phyloP scores from a whole-genome alignment of 2,113 vertebrate genomes.

The Nyctereutes procyonoides region DNA sequence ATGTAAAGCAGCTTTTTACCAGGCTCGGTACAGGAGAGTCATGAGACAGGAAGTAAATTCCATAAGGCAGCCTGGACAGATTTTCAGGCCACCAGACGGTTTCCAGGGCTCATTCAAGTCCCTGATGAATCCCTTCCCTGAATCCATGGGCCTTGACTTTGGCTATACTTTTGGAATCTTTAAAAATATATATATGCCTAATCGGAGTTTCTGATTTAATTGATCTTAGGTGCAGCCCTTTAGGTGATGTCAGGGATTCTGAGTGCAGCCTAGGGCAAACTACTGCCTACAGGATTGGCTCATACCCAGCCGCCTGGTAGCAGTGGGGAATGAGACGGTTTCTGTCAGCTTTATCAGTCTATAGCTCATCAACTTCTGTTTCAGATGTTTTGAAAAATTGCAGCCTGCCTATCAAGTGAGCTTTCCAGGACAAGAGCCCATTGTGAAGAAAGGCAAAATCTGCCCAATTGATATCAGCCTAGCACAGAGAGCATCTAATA shows the following conservation, averaged over 20 bases:
- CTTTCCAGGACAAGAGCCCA: conserved; percentile 90
- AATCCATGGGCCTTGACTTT: background rate
- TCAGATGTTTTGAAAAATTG: conserved; percentile 93
- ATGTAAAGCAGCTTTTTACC: background rate
- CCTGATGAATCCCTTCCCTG: background rate
- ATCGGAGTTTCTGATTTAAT: background rate
- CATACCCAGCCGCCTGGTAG: background rate
- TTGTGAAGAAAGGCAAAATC: conserved; percentile 93
- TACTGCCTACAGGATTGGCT: background rate
- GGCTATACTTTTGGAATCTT: background rate
- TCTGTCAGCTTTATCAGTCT: background rate
- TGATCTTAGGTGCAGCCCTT: background rate
- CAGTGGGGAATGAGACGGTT: background rate
- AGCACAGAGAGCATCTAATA: conserved; percentile 94
- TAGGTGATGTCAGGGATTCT: background rate
- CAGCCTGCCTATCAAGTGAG: conserved; percentile 93
- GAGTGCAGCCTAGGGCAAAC: background rate
- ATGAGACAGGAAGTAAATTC: background rate
- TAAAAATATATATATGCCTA: background rate
- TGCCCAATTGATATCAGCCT: conserved; percentile 92
- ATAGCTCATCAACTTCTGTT: background rate
- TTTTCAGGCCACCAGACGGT: background rate
- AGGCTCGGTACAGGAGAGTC: background rate
- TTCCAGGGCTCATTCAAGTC: background rate
- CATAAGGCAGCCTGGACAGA: background rate